Evolutionary conservation across 1,140 invertebrate genomes (phyloP).

Genomic region (Apis dorsata): DNA sequence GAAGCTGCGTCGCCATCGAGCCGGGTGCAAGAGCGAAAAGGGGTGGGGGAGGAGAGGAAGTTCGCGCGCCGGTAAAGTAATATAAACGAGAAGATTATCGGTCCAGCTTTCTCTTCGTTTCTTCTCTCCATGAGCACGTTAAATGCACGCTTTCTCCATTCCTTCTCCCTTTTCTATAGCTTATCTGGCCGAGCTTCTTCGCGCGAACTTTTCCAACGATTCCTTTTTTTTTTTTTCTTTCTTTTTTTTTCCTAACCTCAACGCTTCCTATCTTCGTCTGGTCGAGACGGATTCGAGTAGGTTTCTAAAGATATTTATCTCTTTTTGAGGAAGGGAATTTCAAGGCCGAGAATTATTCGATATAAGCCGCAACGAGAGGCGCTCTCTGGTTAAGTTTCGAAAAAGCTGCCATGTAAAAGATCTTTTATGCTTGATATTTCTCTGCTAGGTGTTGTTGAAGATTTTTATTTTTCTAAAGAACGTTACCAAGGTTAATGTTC

Average conservation of each 20-base stretch:
- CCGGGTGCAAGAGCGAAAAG: background rate
- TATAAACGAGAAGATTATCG: constrained; percentile 69
- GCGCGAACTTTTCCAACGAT: background rate
- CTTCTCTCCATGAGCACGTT: constrained; percentile 46
- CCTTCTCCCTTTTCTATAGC: background rate
- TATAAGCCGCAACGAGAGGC: constrained; percentile 2
- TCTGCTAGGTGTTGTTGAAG: background rate
- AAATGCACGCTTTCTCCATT: constrained; percentile 50
- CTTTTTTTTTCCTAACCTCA: background rate
- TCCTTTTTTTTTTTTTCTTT: background rate
- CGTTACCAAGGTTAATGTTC: too few relatives aligned
- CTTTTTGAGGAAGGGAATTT: constrained; percentile 24
- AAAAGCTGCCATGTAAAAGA: background rate
- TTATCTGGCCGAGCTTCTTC: constrained; percentile 18
- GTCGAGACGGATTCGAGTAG: too few relatives aligned
- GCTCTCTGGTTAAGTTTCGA: background rate
- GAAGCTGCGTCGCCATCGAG: background rate
- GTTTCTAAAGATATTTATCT: background rate
- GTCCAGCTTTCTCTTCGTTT: constrained; percentile 44
- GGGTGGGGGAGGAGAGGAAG: background rate
- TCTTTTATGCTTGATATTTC: background rate
- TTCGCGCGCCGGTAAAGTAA: constrained; percentile 55
- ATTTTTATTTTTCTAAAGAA: background rate
- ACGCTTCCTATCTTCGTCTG: background rate
- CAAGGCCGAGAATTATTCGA: constrained; percentile 12